Percentiles rank a stretch among this genome's conserved stretches.
Conservation (phyloP, 2,797 vertebrate genomes). For the Rhynchotus rufescens region DNA sequence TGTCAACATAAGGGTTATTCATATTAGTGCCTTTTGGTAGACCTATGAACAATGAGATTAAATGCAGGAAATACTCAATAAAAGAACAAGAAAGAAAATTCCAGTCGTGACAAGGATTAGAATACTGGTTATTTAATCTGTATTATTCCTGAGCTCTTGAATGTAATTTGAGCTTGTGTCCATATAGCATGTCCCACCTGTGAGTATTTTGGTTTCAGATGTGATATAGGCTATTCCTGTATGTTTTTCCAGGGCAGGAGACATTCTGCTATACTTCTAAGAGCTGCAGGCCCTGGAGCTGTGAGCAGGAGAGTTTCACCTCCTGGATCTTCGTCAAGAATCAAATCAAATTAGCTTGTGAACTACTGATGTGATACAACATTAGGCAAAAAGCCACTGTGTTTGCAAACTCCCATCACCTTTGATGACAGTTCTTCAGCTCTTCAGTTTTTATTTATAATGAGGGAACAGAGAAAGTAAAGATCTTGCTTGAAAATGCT, state of each 20-base stretch:
- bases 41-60: background rate
- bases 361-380: background rate
- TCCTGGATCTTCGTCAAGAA: background rate
- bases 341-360: background rate
- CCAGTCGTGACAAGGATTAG: background rate
- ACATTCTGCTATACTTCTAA: background rate
- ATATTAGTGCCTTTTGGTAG: fast-evolving
- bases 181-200: fast-evolving
- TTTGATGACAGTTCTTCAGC: background rate
- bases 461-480: background rate
- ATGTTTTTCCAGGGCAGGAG: background rate
- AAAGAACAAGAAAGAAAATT: background rate
- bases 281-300: background rate
- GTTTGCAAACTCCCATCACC: background rate
- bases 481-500: background rate
- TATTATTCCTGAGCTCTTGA: background rate
- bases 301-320: background rate
- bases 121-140: background rate
- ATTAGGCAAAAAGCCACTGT: background rate
- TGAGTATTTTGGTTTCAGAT: background rate
- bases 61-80: background rate
- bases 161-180: background rate
- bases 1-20: background rate
- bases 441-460: background rate
- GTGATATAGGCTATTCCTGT: too few relatives aligned